phyloP scores from a whole-genome alignment of 2,888 invertebrate species.

The Drosophila borborema region DNA sequence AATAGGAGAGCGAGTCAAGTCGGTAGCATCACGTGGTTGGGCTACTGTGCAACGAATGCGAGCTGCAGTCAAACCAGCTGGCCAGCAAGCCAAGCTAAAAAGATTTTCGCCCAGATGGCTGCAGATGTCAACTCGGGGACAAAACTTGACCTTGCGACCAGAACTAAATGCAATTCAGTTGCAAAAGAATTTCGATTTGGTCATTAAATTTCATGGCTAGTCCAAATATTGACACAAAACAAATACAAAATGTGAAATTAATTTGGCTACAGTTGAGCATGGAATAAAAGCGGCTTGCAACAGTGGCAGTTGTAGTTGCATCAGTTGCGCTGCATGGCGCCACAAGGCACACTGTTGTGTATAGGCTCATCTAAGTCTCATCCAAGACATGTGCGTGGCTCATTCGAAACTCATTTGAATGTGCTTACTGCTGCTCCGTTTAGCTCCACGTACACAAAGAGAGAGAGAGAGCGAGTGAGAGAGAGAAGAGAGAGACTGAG shows the following conservation, averaged over 20 bases:
- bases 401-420: conserved; percentile 72
- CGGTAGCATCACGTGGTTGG: conserved; percentile 39
- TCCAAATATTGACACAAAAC: conserved; percentile 76
- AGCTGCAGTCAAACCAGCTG: conserved; percentile 32
- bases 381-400: conserved; percentile 27
- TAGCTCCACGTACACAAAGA: background rate
- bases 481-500: too few relatives aligned
- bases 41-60: conserved; percentile 70
- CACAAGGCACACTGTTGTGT: conserved; percentile 8
- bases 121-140: conserved; percentile 59
- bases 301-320: conserved; percentile 26
- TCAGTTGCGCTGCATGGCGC: conserved; percentile 67
- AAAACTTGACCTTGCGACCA: conserved; percentile 77
- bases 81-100: conserved; percentile 6
- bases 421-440: conserved; percentile 9
- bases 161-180: conserved; percentile 62
- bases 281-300: conserved; percentile 16
- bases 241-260: conserved; percentile 70
- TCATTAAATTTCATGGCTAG: conserved; percentile 57
- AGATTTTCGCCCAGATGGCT: conserved; percentile 6
- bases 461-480: background rate
- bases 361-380: conserved; percentile 41
- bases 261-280: conserved; percentile 68
- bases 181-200: conserved; percentile 8
- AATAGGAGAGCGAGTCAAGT: conserved; percentile 5